A percentile compares a stretch with the other conserved stretches of the same genome.
Evolutionary conservation across 1,140 invertebrate species (phyloP).

Genomic region (Bombus pyrosoma): DNA sequence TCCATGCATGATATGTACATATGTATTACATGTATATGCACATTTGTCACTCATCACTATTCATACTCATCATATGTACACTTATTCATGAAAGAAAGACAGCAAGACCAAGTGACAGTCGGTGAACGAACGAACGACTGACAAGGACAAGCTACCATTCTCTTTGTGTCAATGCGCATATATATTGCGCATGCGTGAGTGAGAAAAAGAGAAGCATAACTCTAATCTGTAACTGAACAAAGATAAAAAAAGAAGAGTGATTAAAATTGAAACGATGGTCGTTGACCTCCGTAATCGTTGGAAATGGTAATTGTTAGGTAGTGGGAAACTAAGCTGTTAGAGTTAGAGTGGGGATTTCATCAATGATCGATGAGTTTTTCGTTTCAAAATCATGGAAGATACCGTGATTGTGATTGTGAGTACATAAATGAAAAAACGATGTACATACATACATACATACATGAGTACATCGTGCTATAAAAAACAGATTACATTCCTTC

Average conservation of each 20-base stretch:
- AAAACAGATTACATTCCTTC: not conserved
- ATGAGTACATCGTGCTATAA: not conserved
- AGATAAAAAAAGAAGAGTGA: constrained; percentile 29
- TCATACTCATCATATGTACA: not conserved
- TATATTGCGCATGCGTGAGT: not conserved
- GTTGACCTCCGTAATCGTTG: constrained; percentile 56
- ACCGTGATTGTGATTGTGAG: not conserved
- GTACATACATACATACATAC: no score
- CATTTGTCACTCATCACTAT: not conserved
- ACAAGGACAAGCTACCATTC: not conserved
- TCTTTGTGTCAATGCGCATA: not conserved
- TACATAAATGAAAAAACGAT: not conserved
- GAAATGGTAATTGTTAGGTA: not conserved
- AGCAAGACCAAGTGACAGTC: not conserved
- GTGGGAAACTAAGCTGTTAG: constrained; percentile 41
- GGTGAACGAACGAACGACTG: not conserved
- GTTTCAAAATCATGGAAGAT: constrained; percentile 45
- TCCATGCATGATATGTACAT: not conserved
- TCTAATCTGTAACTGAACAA: not conserved
- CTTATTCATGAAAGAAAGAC: not conserved
- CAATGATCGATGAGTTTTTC: constrained; percentile 47
- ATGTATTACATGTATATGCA: no score
- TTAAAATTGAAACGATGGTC: constrained; percentile 56
- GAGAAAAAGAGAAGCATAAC: not conserved
- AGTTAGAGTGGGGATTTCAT: constrained; percentile 23